phyloP scores from a whole-genome alignment of 2,888 invertebrate species.

The Hypomecis atomaria region DNA sequence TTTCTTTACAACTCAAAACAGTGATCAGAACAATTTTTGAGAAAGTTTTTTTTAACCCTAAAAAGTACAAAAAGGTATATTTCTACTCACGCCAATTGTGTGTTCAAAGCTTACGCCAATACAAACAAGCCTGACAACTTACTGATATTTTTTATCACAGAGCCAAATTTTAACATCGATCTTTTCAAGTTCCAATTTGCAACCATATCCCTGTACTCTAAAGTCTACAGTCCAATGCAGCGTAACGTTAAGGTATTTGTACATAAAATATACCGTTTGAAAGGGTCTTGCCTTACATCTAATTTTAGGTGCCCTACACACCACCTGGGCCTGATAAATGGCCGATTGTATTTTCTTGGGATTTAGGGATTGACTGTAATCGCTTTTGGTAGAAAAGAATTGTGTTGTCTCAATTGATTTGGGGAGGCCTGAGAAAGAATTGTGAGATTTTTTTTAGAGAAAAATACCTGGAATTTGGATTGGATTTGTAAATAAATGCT shows the following conservation, averaged over 20 bases:
- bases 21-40: no score
- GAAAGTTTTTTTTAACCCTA: no score
- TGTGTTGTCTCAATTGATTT: conserved; percentile 26
- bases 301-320: conserved; percentile 56
- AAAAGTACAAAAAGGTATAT: no score
- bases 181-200: neutral
- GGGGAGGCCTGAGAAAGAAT: conserved; percentile 5
- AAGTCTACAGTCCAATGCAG: neutral
- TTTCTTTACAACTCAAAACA: no score
- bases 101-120: neutral
- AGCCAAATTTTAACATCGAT: neutral
- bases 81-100: no score
- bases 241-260: conserved; percentile 17
- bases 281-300: conserved; percentile 51
- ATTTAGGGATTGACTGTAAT: conserved; percentile 45
- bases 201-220: neutral
- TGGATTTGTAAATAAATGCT: neutral
- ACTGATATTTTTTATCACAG: neutral
- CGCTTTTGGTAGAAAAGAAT: conserved; percentile 30
- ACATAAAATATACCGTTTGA: conserved; percentile 39
- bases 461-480: neutral
- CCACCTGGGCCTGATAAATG: conserved; percentile 61
- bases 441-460: neutral
- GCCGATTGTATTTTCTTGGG: conserved; percentile 43
- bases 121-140: neutral